Evolutionary conservation across 2,888 invertebrate species (phyloP), one percentile per base, ranked within the genome.

Genomic region (Tetragonula carbonaria): DNA sequence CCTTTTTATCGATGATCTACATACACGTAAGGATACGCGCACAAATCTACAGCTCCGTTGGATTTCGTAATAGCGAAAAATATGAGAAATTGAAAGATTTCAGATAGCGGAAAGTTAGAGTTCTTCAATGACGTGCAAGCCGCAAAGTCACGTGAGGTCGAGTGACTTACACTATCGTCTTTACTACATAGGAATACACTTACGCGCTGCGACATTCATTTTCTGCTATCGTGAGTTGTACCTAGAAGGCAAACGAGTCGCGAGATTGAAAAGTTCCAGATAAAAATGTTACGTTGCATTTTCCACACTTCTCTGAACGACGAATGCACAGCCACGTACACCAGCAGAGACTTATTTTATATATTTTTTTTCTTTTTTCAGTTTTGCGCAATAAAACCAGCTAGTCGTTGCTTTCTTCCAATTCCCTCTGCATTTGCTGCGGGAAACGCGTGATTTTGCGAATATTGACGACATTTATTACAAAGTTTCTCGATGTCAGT

Each of bases 71-170:
- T 67, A 68, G 74, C 77, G 79, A 89, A 92, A 33, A 91, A 90
- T 91, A 92, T 91, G 92, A 92, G 91, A 91, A 92, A 93, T 94
- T 93, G 93, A 92, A 93, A 93, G 93, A 93, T 93, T 91, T 85
- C 75, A 91, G 93, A 92, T 93, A 93, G 87, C 82, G 80, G 70
- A 14, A 45, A 33, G 81, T 62, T n/a, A 75, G 83, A 74, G 74
- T 78, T 87, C 65, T 76, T 81, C 74, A 62, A 72, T 76, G 89
- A 87, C 87, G 83, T 87, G 90, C 89, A 86, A 90, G 89, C 87
- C 82, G 82, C 78, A 78, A 74, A 92, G 92, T 92, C 93, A 91
- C 93, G 93, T 92, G 92, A 93, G 91, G 89, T 90, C 91, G 91
- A 90, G 91, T 88, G 91, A 91, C 91, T 91, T 91, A 91, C 90